Base-by-base conservation (phyloP, 2,888 invertebrate species). In the Tetragonisca angustula region DNA sequence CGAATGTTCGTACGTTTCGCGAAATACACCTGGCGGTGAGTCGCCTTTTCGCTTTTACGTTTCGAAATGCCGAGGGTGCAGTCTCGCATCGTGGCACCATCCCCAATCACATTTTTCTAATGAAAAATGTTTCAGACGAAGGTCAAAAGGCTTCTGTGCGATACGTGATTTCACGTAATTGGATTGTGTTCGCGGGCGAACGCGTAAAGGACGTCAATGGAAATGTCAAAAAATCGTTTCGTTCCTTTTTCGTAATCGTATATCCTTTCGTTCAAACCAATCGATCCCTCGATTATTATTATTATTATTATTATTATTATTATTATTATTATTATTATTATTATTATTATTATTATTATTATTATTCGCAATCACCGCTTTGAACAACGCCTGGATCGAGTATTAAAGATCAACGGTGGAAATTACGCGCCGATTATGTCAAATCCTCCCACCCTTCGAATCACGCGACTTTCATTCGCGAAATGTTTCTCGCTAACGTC, bases 51-150 rank as follows among this genome's bases (percentile, higher is more conserved):
- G 43, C 43, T 43, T 43, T 43, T 1, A 43, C 43, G 43, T 43
- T 43, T 43, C 11, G 43, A 43, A 43, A 43, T 9, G 43, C 9
- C 43, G 43, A 43, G 43, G 9, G 43, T 1, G 43, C 43, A 9
- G 9, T 43, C 43, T 43, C 43, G 43, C 43, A 43, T 11, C 43
- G 43, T 0, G 43, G 11, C 9, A 43, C 43, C 43, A 11, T 43
- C 43, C 43, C 9, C 43, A 11, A 11, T 43, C 43, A 11, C 11
- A 43, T 43, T 43, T 43, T 59, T 59, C 24, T 59, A 59, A 59
- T 59, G 56, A n/a, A 59, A 59, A 59, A 59, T n/a, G 56, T 56
- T 56, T 56, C 56, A 15, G 56, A n/a, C n/a, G n/a, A 56, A 56
- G n/a, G 56, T 13, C n/a, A n/a, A n/a, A 56, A n/a, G n/a, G 4